A percentile compares a stretch with the other conserved stretches of the same genome.
Evolutionary conservation across 2,113 vertebrate species (phyloP).

Genomic region (Varanus salvator): DNA sequence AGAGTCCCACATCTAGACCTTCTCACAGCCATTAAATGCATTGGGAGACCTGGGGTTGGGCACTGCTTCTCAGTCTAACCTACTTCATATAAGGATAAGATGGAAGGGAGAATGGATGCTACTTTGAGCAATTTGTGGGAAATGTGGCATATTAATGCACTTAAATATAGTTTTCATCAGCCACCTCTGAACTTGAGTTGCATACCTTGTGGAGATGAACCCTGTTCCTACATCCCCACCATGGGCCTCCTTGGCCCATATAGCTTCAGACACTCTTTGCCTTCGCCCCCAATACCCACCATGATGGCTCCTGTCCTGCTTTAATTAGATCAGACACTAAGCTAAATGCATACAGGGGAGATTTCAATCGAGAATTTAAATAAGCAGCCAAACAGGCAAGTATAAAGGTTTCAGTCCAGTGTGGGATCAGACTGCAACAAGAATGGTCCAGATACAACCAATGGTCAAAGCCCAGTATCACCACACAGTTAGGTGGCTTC

Average conservation of each 20-base stretch:
- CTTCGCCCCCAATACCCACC: background rate
- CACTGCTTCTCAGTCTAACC: background rate
- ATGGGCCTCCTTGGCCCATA: background rate
- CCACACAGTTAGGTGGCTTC: no score
- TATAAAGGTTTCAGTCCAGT: no score
- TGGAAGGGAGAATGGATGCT: background rate
- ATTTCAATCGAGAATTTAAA: no score
- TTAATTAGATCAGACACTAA: no score
- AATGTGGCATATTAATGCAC: background rate
- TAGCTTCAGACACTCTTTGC: background rate
- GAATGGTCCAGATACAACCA: no score
- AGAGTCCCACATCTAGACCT: background rate
- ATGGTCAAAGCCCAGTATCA: no score
- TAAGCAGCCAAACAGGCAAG: no score
- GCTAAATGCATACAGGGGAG: no score
- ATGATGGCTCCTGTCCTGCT: background rate
- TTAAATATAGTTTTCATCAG: background rate
- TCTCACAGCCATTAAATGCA: background rate
- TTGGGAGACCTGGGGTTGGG: background rate
- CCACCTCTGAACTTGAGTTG: background rate
- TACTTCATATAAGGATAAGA: background rate
- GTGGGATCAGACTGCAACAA: no score
- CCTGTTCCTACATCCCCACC: background rate
- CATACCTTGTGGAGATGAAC: background rate
- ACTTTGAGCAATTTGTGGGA: background rate